Evolutionary conservation across 2,113 vertebrate genomes (phyloP).

Genomic region (Campylomormyrus numenius): DNA sequence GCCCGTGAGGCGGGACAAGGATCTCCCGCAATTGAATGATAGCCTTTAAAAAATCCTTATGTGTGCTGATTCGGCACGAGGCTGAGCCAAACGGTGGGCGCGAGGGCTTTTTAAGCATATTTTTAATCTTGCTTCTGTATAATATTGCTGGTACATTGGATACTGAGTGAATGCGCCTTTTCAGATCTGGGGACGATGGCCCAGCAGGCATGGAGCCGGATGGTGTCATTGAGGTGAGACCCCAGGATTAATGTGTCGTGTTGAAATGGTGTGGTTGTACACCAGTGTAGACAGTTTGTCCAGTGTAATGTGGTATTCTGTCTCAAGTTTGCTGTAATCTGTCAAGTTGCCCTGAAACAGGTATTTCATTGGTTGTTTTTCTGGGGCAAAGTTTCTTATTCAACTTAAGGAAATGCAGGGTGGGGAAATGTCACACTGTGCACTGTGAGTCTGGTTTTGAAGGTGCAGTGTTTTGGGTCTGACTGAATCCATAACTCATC

Average conservation of each 20-base stretch:
- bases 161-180: background rate
- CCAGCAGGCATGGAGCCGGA: slow-evolving; percentile 89
- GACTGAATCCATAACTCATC: too few species aligned
- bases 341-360: background rate
- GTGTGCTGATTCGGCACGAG: background rate
- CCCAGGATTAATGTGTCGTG: slow-evolving; percentile 28
- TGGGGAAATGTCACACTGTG: background rate
- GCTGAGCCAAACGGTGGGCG: background rate
- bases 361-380: background rate
- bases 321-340: background rate
- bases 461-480: background rate
- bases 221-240: slow-evolving; percentile 79
- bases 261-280: background rate
- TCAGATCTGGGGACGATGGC: slow-evolving; percentile 79
- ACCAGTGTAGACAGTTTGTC: background rate
- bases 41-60: background rate
- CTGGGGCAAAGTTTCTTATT: background rate
- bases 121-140: background rate
- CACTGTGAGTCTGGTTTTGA: background rate
- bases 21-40: background rate
- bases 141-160: background rate
- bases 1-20: background rate
- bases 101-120: background rate
- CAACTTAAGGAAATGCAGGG: background rate
- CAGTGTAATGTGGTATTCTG: background rate